Percentiles rank a stretch among this genome's conserved stretches.
Conservation (phyloP, 2,888 invertebrate species). For the Morpho achilles region DNA sequence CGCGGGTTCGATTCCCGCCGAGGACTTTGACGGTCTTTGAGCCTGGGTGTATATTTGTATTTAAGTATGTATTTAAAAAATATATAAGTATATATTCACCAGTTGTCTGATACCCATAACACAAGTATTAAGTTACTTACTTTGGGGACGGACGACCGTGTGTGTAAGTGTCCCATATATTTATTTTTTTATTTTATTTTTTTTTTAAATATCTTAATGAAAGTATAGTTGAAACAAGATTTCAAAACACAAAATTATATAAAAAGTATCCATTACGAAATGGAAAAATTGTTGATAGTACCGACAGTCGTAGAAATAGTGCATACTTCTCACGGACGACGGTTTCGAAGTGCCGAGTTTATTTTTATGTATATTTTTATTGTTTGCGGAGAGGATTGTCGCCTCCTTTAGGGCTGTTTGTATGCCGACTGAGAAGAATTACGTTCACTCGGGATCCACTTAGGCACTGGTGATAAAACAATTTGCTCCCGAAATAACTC, state of each 20-base stretch:
- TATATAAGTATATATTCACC: too few relatives aligned
- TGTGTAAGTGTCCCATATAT: background rate
- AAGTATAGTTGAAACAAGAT: background rate
- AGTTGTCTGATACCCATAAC: too few relatives aligned
- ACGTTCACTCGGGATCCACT: conserved; percentile 64
- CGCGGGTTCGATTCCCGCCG: too few relatives aligned
- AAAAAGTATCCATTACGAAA: too few relatives aligned
- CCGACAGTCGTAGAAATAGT: conserved; percentile 21
- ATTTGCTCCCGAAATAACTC: conserved; percentile 48
- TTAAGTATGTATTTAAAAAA: too few relatives aligned
- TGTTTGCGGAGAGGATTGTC: conserved; percentile 73
- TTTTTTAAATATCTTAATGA: background rate
- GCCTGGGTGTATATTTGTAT: too few relatives aligned
- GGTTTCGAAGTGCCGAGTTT: conserved; percentile 66
- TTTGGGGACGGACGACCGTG: too few relatives aligned
- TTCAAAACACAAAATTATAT: too few relatives aligned
- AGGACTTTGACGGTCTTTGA: too few relatives aligned
- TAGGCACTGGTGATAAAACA: conserved; percentile 66
- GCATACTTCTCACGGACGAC: conserved; percentile 54
- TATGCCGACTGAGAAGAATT: conserved; percentile 72
- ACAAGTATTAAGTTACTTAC: too few relatives aligned
- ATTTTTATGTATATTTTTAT: conserved; percentile 76
- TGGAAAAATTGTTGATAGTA: conserved; percentile 16
- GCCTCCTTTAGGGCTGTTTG: conserved; percentile 73
- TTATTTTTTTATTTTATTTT: conserved; percentile 34